Evolutionary conservation across 2,888 invertebrate genomes (phyloP).

Genomic region (Lepidochrysops patricia): DNA sequence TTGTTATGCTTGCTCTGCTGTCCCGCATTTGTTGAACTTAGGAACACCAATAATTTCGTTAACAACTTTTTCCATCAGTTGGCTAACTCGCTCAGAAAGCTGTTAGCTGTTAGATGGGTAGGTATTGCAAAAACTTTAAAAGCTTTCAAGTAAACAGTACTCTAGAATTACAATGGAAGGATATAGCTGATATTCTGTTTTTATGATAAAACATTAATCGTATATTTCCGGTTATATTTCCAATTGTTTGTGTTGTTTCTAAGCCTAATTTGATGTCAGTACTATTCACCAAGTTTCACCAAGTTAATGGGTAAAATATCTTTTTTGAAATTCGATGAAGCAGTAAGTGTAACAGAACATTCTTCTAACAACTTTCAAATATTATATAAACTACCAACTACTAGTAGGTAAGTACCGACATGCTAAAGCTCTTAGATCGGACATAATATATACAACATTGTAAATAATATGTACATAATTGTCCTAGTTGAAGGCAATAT

Average conservation of each 20-base stretch:
- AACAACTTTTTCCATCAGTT: not conserved
- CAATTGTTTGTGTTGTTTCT: not conserved
- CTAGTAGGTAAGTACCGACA: not conserved
- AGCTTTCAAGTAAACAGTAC: not conserved
- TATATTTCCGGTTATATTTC: not conserved
- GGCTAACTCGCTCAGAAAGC: not conserved
- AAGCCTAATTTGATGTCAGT: too few species aligned
- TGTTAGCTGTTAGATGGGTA: not conserved
- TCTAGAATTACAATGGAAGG: not conserved
- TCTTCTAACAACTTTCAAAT: not conserved
- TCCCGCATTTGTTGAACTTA: not conserved
- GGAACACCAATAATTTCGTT: conserved; percentile 8
- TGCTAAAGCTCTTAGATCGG: not conserved
- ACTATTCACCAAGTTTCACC: not conserved
- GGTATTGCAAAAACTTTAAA: not conserved
- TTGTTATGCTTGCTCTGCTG: not conserved
- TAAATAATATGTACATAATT: not conserved
- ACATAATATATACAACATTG: not conserved
- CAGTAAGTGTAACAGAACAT: not conserved
- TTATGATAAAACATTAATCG: too few species aligned
- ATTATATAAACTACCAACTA: too few species aligned
- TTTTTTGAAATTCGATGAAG: not conserved
- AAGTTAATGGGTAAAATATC: not conserved
- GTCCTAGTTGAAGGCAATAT: not conserved
- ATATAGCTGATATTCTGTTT: too few species aligned